Conservation (phyloP, 23 tunicate species). For the Trididemnum nubilum region DNA sequence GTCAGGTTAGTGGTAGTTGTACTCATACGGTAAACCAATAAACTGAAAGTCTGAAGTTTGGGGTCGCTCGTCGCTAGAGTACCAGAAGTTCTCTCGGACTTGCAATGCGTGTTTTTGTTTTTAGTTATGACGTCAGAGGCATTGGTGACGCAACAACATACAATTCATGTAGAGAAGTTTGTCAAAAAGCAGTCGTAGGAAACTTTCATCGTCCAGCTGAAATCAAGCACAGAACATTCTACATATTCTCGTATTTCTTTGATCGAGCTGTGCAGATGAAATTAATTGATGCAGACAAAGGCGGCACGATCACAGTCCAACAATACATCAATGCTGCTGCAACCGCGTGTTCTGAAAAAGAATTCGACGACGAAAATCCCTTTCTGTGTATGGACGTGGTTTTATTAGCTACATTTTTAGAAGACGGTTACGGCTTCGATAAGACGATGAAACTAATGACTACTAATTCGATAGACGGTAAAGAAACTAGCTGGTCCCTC, state of each 20-base stretch:
- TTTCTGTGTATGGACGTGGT: constrained; percentile 75
- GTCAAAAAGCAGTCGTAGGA: not conserved
- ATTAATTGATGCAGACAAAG: constrained; percentile 62
- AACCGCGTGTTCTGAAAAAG: constrained; percentile 35
- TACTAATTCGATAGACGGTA: too few species aligned
- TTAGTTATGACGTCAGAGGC: too few species aligned
- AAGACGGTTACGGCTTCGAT: constrained; percentile 63
- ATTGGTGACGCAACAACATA: not conserved
- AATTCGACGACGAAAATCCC: constrained; percentile 42
- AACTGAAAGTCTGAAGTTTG: too few species aligned
- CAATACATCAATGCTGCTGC: constrained; percentile 49
- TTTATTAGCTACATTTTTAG: constrained; percentile 46
- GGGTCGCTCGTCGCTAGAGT: too few species aligned
- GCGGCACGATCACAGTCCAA: constrained; percentile 59
- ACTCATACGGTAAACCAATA: too few species aligned
- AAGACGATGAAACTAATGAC: too few species aligned
- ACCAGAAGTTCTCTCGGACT: too few species aligned
- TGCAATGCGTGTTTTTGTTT: too few species aligned
- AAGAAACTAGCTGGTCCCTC: too few species aligned
- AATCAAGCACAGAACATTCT: constrained; percentile 50
- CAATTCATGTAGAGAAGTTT: not conserved
- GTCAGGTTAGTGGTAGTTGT: too few species aligned
- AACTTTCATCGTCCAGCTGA: constrained; percentile 44
- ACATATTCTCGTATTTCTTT: constrained; percentile 85
- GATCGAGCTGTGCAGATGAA: constrained; percentile 68